Conservation (phyloP, 64 coral and sea anemone genomes). For the Stichodactyla helianthus region DNA sequence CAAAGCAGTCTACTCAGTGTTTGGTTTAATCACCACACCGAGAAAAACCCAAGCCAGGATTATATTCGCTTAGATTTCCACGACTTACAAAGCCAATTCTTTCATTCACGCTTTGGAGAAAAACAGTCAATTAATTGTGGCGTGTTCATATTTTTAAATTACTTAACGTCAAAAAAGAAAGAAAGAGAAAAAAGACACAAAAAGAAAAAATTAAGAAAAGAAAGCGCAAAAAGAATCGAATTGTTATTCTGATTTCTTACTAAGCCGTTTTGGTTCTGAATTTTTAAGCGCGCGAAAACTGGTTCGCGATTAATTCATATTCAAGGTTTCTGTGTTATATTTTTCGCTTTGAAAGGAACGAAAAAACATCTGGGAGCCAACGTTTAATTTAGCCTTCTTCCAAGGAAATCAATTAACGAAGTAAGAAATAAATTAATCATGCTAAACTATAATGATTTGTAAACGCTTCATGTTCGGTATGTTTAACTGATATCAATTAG, state of each 20-base stretch:
- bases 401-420: conserved; percentile 90
- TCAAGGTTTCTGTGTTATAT: not conserved
- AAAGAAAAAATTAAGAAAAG: not conserved
- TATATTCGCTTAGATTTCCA: not conserved
- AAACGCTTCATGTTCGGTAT: conserved; percentile 93
- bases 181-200: not conserved
- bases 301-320: not conserved
- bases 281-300: not conserved
- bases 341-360: not conserved
- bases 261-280: not conserved
- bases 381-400: conserved; percentile 70
- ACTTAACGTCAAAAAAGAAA: not conserved
- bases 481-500: conserved; percentile 99
- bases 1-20: not conserved
- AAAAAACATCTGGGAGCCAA: conserved; percentile 59
- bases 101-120: not conserved
- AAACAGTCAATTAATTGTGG: not conserved
- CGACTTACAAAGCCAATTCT: not conserved
- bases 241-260: not conserved
- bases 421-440: conserved; percentile 86
- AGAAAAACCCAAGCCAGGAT: not conserved
- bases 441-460: conserved; percentile 98
- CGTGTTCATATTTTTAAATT: not conserved
- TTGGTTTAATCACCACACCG: not conserved
- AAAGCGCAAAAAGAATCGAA: not conserved